Evolutionary conservation across 2,888 invertebrate species (phyloP).

Genomic region (Zonitis immaculata): DNA sequence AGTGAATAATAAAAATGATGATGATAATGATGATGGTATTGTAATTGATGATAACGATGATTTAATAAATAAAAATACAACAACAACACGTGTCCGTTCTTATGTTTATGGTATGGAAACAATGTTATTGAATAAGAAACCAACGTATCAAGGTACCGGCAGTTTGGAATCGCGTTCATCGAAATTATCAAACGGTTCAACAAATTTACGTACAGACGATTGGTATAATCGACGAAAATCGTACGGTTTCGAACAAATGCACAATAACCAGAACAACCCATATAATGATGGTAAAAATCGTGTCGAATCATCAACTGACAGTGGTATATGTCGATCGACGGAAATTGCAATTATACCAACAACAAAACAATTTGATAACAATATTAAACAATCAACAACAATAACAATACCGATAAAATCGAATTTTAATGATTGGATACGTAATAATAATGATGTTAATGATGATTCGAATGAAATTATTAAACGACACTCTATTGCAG

Average conservation of each 20-base stretch:
- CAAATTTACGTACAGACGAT: constrained; percentile 51
- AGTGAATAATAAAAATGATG: constrained; percentile 29
- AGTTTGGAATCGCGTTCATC: constrained; percentile 50
- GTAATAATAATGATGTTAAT: no score
- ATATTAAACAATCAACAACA: constrained; percentile 32
- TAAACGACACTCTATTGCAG: constrained; percentile 57
- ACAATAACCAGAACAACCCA: constrained; percentile 32
- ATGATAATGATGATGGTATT: constrained; percentile 49
- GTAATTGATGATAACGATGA: constrained; percentile 43
- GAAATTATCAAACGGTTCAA: constrained; percentile 41
- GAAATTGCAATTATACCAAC: constrained; percentile 54
- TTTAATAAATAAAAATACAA: constrained; percentile 17
- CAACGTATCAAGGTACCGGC: constrained; percentile 44
- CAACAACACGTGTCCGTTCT: constrained; percentile 43
- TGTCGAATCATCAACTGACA: constrained; percentile 73
- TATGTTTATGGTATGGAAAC: constrained; percentile 51
- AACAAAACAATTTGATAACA: constrained; percentile 14
- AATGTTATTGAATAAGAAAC: constrained; percentile 38
- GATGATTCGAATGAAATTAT: no score
- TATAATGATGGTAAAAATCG: constrained; percentile 51
- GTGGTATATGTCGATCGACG: constrained; percentile 68
- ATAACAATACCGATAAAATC: constrained; percentile 44
- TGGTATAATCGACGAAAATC: constrained; percentile 74
- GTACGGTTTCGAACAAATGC: constrained; percentile 62
- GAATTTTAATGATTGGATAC: constrained; percentile 34